Percentiles rank a stretch among this genome's conserved stretches.
These are phyloP conservation scores for Aspidapion aeneum DNA, from an alignment of 2,888 invertebrate genomes.

Conservation along the genomic window DNA sequence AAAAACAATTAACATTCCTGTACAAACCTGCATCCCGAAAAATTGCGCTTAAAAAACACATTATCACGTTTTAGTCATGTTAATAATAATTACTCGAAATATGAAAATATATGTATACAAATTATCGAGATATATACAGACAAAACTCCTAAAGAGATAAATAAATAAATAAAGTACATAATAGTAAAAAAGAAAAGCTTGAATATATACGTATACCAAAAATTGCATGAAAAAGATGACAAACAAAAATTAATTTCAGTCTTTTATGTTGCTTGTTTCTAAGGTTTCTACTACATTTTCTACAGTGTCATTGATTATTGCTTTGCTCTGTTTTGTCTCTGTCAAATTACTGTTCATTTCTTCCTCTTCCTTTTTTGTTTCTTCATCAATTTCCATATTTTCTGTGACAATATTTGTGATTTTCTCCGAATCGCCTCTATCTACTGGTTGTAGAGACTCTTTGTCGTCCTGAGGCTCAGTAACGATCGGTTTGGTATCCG, in stretches of 20 bases:
- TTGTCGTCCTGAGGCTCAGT: neutral
- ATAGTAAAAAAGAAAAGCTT: neutral
- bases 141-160: neutral
- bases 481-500: constrained; percentile 14
- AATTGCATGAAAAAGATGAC: neutral
- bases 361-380: neutral
- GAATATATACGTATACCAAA: neutral
- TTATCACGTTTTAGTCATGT: neutral
- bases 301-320: neutral
- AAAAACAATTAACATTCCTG: neutral
- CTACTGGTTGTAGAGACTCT: neutral
- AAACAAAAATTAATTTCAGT: neutral
- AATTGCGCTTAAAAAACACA: neutral
- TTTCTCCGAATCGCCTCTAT: neutral
- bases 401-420: neutral
- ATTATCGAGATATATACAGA: neutral
- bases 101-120: neutral
- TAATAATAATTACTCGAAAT: neutral
- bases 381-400: neutral
- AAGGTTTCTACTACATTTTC: neutral
- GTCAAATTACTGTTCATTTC: neutral
- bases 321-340: neutral
- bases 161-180: neutral
- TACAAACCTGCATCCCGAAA: neutral
- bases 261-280: neutral